Evolutionary conservation across 2,797 vertebrate genomes (phyloP).

Genomic region (Zonotrichia albicollis): DNA sequence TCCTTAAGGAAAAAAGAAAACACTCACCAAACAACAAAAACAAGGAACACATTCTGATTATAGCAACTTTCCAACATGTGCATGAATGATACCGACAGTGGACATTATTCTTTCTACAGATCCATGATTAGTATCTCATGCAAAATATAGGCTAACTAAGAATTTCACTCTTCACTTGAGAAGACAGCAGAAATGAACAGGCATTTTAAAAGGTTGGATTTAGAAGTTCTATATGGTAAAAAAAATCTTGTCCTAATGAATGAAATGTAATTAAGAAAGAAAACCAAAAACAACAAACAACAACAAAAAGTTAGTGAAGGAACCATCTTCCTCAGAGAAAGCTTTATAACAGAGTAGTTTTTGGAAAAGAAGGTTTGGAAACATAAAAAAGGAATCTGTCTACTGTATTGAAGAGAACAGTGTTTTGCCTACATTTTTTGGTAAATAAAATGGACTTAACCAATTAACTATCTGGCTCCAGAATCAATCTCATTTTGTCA

Average conservation of each 20-base stretch:
- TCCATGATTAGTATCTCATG: neutral
- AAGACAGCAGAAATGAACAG: neutral
- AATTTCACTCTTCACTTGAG: neutral
- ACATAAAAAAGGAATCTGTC: neutral
- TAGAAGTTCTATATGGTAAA: neutral
- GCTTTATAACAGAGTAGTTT: neutral
- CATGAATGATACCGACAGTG: neutral
- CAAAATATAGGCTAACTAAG: neutral
- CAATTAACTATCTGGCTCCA: neutral
- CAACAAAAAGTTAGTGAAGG: neutral
- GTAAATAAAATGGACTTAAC: conserved; percentile 23
- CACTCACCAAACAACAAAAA: neutral
- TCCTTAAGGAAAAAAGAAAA: neutral
- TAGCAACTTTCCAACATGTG: neutral
- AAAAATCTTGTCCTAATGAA: neutral
- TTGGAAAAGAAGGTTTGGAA: conserved; percentile 10
- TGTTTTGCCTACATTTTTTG: neutral
- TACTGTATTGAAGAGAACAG: neutral
- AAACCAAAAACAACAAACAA: neutral
- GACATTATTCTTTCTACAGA: neutral
- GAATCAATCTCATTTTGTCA: neutral
- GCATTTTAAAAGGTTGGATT: neutral
- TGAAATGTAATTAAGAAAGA: neutral
- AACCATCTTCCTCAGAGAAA: neutral
- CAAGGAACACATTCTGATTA: neutral